Percentiles rank a stretch among this genome's conserved stretches.
These are phyloP conservation scores for Halictus ligatus DNA, from an alignment of 2,888 invertebrate species.

Conservation along the genomic window DNA sequence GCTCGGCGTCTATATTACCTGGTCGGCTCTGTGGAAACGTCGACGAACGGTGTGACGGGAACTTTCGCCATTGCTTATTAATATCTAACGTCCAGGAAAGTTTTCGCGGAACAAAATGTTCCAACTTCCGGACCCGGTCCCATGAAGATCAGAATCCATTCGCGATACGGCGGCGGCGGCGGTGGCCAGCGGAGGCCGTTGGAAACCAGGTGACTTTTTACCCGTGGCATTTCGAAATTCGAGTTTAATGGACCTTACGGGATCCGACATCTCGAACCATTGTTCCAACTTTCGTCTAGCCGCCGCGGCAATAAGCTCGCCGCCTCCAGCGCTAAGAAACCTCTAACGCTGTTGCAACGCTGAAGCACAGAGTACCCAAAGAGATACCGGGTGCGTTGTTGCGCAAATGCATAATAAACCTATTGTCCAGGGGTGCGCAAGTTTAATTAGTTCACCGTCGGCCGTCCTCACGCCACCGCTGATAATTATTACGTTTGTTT, in stretches of 20 bases:
- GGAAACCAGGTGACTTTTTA: slow-evolving; percentile 10
- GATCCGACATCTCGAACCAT: slow-evolving; percentile 51
- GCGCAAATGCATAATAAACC: slow-evolving; percentile 63
- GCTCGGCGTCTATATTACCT: slow-evolving; percentile 43
- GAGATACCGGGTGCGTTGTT: slow-evolving; percentile 56
- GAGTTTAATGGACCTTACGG: slow-evolving; percentile 31
- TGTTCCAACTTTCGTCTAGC: slow-evolving; percentile 62
- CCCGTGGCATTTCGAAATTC: slow-evolving; percentile 5
- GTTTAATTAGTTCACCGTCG: slow-evolving; percentile 59
- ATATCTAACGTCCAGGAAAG: slow-evolving; percentile 29
- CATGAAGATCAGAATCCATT: slow-evolving; percentile 1
- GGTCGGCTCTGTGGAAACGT: slow-evolving; percentile 57
- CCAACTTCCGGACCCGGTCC: neutral
- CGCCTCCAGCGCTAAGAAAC: slow-evolving; percentile 54
- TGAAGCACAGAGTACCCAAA: slow-evolving; percentile 53
- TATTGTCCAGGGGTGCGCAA: slow-evolving; percentile 63
- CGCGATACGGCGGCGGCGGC: neutral
- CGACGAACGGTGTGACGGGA: slow-evolving; percentile 53
- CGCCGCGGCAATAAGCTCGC: slow-evolving; percentile 54
- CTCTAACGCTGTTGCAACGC: slow-evolving; percentile 49
- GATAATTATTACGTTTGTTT: slow-evolving; percentile 7
- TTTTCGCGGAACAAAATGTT: neutral
- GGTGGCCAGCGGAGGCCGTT: neutral
- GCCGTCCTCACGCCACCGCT: slow-evolving; percentile 11
- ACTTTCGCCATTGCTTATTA: slow-evolving; percentile 62